Base-by-base conservation (phyloP, 2,797 vertebrate genomes). In the Thunnus albacares region DNA sequence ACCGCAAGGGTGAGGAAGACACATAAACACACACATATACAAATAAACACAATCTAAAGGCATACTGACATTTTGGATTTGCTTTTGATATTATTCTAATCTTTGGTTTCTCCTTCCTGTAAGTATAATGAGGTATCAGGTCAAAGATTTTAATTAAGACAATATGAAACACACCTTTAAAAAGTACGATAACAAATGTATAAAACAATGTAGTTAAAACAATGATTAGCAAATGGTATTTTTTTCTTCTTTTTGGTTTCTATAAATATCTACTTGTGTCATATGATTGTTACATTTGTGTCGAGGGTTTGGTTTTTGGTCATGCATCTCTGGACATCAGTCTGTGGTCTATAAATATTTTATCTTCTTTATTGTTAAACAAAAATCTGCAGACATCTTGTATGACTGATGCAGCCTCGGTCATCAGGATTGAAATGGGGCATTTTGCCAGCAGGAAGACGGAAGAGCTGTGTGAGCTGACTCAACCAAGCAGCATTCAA, bases 1-100 rank as follows among this genome's bases (percentile, higher is more conserved):
- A 99, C 82, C 97, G 98, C 84, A 99, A 98, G 95, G 98, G 98
- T 99, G 90, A 95, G 90, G 72, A 41, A 79, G 13, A 71, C 75
- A 62, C 22, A 60, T 8, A 74, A 3, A 63, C 20, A 68, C 47
- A 51, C 35, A 51, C 22, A 43, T 14, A 51, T 3, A 47, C 12
- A 45, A 18, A 43, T 3, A 56, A 8, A 55, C 13, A 43, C 61
- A 53, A 14, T 47, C n/a, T 17, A 24, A 47, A 52, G 30, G 6
- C 15, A 43, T n/a, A 7, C 5, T 38, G 33, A 24, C 20, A 15
- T 47, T 59, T 52, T 28, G 22, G 28, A 57, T 41, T 66, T 20
- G 5, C 6, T 52, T 73, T 58, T 13, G 11, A 41, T 38, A 33
- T 20, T 53, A 43, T 57, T 51, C 2, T 1, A 12, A n/a, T 58